phyloP scores from a whole-genome alignment of 2,113 vertebrate species.

The Platysteira castanea region DNA sequence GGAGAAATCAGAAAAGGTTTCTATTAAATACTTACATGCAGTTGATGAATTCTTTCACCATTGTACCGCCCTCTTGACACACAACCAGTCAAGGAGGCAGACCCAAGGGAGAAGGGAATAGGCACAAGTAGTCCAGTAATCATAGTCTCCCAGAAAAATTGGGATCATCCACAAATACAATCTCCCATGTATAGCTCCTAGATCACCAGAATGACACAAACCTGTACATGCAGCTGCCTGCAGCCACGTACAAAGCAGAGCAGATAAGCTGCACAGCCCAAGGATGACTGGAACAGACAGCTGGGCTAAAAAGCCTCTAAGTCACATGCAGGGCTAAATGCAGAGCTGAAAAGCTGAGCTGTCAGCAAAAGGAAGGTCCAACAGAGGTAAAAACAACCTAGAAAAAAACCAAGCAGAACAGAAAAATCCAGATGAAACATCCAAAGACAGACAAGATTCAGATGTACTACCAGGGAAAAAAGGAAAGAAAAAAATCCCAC shows the following conservation, averaged over 20 bases:
- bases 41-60: background rate
- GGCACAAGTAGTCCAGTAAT: background rate
- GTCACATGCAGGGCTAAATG: background rate
- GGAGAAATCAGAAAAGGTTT: background rate
- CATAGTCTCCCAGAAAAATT: background rate
- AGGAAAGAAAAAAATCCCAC: too few species aligned
- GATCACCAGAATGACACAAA: background rate
- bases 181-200: background rate
- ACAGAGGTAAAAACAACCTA: background rate
- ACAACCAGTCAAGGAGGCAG: background rate
- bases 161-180: background rate
- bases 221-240: background rate
- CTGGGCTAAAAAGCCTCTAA: background rate
- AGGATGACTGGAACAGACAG: background rate
- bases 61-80: background rate
- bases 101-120: background rate
- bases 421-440: background rate
- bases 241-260: background rate
- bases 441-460: background rate
- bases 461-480: background rate
- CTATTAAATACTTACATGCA: background rate
- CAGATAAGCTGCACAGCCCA: background rate
- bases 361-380: background rate
- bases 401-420: background rate
- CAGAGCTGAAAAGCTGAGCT: background rate